Evolutionary conservation across 1,140 invertebrate genomes (phyloP), one percentile per base, ranked within the genome.

Genomic region (Spodoptera frugiperda): DNA sequence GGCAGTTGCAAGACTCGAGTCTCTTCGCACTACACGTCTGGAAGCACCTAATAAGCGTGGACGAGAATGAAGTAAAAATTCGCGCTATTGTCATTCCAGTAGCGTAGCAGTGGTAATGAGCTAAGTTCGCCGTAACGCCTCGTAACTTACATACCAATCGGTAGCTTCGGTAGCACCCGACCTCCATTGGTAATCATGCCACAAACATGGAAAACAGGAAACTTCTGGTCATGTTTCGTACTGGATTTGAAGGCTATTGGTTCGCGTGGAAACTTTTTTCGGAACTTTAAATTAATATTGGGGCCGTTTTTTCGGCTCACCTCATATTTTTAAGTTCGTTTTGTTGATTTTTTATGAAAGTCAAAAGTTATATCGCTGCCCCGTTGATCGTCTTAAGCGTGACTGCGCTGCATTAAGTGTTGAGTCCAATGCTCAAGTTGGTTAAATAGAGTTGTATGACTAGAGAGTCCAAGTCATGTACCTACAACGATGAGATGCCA

Each of bases 141-240:
- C 86, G 87, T 89, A 90, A 91, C 91, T 89, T 93, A 92, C 92
- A 93, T 93, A 92, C 89, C 91, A 92, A 93, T 92, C 85, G 84
- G 84, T 85, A 72, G 82, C 67, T 75, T 75, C 79, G 65, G 72
- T 79, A 59, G 78, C 74, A 15, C 80, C 76, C 57, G 76, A 49
- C 73, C 73, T 81, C 83, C 84, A 88, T 90, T 89, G 87, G 88
- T 91, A 92, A 90, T 88, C 87, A 89, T 87, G 83, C 83, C 87
- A 82, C 87, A 89, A 86, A 90, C 88, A 90, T 89, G 84, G 82
- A 89, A 89, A 91, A 88, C 82, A 89, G 82, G 80, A 91, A 91
- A 90, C 83, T 91, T 89, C 71, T 87, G 87, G 88, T 87, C 87
- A 89, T 91, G 87, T 87, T 86, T 85, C 76, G 53, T 68, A 59